Percentiles rank a stretch among this genome's conserved stretches.
Conservation (phyloP, 2,113 vertebrate species). For the Mobula hypostoma region DNA sequence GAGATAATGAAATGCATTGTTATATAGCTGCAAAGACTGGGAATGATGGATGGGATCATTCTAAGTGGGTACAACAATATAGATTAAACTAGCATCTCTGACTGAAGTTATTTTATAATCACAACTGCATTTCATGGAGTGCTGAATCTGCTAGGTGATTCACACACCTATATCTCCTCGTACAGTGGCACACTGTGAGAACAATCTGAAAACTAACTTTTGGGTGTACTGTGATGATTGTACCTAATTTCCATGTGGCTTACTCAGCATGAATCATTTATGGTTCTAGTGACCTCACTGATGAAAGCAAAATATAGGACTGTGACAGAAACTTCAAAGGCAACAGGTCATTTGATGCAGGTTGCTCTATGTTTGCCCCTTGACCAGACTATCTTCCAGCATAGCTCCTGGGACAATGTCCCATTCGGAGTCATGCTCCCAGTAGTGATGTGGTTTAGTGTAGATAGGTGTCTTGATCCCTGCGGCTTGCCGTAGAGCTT, state of each 20-base stretch:
- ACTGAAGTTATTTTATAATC: neutral
- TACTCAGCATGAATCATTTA: neutral
- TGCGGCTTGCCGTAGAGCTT: no score
- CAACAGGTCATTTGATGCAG: no score
- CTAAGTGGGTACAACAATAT: neutral
- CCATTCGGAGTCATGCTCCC: no score
- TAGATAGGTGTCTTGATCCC: no score
- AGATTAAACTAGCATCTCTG: neutral
- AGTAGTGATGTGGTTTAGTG: no score
- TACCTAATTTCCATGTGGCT: neutral
- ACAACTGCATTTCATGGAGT: neutral
- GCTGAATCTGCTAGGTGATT: neutral
- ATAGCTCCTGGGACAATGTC: no score
- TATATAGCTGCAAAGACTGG: no score
- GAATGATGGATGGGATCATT: neutral
- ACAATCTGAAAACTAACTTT: neutral
- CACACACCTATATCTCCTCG: neutral
- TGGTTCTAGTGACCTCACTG: no score
- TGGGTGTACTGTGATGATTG: neutral
- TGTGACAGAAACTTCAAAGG: no score
- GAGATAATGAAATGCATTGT: neutral
- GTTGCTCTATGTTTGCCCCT: no score
- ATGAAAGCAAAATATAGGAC: no score
- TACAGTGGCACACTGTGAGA: neutral
- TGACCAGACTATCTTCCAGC: no score